These are phyloP conservation scores for Himantopus leucocephalus DNA, from an alignment of 2,113 vertebrate species.

Conservation along the genomic window DNA sequence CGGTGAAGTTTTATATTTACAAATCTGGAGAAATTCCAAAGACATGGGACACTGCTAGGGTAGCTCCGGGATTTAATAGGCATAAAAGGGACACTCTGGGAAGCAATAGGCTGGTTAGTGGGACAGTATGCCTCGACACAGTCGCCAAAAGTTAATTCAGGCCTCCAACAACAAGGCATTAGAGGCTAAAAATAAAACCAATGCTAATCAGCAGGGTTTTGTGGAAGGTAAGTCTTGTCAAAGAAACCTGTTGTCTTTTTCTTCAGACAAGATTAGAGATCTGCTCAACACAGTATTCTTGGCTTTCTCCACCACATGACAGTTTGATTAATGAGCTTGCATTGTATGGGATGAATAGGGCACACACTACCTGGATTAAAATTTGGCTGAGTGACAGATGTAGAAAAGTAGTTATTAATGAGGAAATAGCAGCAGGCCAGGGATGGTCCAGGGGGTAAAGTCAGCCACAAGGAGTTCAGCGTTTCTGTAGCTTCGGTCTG, in stretches of 20 bases:
- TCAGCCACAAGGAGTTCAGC: background rate
- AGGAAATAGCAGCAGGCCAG: background rate
- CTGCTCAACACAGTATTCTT: background rate
- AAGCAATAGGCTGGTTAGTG: background rate
- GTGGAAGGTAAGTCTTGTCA: background rate
- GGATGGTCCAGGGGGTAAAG: background rate
- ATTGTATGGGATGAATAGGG: background rate
- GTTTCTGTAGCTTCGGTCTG: background rate
- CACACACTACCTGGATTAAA: background rate
- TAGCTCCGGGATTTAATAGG: background rate
- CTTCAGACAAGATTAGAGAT: constrained; percentile 1
- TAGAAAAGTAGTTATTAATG: background rate
- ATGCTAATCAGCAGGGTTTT: background rate
- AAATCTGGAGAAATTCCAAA: background rate
- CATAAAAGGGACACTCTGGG: background rate
- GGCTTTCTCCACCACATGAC: constrained; percentile 3
- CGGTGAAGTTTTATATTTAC: background rate
- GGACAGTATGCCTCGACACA: background rate
- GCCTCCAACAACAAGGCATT: background rate
- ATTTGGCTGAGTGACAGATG: background rate
- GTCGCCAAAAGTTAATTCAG: background rate
- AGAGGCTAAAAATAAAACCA: background rate
- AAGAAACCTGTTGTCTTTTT: constrained; percentile 6
- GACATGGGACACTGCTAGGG: background rate
- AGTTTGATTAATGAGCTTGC: constrained; percentile 32